Evolutionary conservation across 2,888 invertebrate genomes (phyloP).

Genomic region (Drosophila peninsularis): DNA sequence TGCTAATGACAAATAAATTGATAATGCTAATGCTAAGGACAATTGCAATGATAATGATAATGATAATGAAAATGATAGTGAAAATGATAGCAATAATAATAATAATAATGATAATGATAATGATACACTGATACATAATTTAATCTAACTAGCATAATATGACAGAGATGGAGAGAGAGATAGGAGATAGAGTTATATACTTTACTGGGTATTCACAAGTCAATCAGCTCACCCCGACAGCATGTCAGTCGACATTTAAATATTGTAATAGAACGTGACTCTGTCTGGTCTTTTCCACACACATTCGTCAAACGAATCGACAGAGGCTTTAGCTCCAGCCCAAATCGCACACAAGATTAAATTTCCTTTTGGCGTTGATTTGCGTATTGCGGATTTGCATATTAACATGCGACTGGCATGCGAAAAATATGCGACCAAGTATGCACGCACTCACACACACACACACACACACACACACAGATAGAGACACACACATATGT

Average conservation of each 20-base stretch:
- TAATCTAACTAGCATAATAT: no score
- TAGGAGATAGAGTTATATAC: no score
- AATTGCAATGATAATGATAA: background rate
- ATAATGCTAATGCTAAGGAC: background rate
- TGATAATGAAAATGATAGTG: background rate
- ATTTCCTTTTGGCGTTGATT: constrained; percentile 62
- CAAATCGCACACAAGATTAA: constrained; percentile 39
- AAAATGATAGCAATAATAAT: background rate
- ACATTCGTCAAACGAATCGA: constrained; percentile 24
- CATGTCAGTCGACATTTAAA: constrained; percentile 21
- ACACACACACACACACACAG: background rate
- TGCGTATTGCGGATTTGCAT: constrained; percentile 72
- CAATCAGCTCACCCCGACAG: background rate
- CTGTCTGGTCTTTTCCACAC: constrained; percentile 6
- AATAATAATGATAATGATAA: no score
- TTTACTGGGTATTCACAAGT: background rate
- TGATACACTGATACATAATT: no score
- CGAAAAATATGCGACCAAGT: constrained; percentile 40
- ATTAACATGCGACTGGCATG: constrained; percentile 46
- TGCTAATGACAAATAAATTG: background rate
- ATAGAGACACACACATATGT: background rate
- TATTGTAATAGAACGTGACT: constrained; percentile 52
- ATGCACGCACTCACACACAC: constrained; percentile 6
- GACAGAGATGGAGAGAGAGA: no score
- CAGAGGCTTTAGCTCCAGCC: constrained; percentile 2